Evolutionary conservation across 2,888 invertebrate species (phyloP), one percentile per base, ranked within the genome.

Genomic region (Drosophila neutralis): DNA sequence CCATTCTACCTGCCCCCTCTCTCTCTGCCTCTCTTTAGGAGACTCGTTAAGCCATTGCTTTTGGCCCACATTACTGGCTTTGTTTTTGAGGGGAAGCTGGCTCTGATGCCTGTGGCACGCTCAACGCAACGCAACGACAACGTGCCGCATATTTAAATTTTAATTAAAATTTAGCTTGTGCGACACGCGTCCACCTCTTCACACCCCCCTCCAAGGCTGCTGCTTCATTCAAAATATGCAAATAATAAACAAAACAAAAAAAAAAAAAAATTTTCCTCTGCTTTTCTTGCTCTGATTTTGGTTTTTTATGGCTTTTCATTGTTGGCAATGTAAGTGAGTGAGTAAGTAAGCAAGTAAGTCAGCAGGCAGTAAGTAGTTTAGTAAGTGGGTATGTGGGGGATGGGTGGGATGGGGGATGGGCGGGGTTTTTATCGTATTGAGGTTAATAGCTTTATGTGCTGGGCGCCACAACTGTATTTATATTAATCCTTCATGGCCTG

Each of bases 91-190:
- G 35, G 53, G 38, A 13, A 27, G 40, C 10, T 18, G 45, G 61
- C 5, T 54, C 5, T 54, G 42, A n/a, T 56, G 63, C 60, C 48
- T 27, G 38, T 42, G 60, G 67, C 51, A 65, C 69, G 58, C 85
- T 80, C 69, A 71, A 78, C 76, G 71, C 69, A 71, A 78, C 76
- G 71, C 80, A 80, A 78, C 76, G 71, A 75, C 80, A 78, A 74
- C 76, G 76, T 53, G 82, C 66, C 81, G 85, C 85, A 85, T 85
- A 85, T 87, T 87, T 87, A 87, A 84, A 85, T 87, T 85, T 85
- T 85, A 87, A 85, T 85, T 85, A 85, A 87, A 85, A 87, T 87
- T 80, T 76, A 70, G 81, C 73, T 76, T 62, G 68, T 71, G 42
- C 57, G 64, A 56, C 76, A 64, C 75, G 63, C 69, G 53, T 57